phyloP scores from a whole-genome alignment of 2,797 vertebrate species.

The Leptoclinus maculatus region DNA sequence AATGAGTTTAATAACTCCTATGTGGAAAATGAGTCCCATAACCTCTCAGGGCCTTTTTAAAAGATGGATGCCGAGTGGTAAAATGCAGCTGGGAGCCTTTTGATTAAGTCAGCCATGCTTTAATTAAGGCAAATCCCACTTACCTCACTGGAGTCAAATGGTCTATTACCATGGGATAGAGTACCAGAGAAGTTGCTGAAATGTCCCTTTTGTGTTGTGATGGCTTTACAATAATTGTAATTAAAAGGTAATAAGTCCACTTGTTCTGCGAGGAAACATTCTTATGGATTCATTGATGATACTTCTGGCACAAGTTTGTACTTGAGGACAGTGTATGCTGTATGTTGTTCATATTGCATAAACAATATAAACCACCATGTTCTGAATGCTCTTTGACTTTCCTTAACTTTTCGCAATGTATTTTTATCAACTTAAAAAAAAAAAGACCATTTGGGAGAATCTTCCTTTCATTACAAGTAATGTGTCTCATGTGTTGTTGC shows the following conservation, averaged over 20 bases:
- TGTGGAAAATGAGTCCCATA: constrained; percentile 44
- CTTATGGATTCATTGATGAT: constrained; percentile 18
- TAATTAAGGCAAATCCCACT: constrained; percentile 65
- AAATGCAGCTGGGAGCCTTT: constrained; percentile 54
- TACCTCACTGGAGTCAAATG: constrained; percentile 51
- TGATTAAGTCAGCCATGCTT: constrained; percentile 58
- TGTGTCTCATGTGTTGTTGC: constrained; percentile 21
- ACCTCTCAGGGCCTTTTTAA: constrained; percentile 39
- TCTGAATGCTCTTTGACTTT: constrained; percentile 1
- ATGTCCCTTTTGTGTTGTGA: constrained; percentile 41
- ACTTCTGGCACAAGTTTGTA: constrained; percentile 21
- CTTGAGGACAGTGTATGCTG: not conserved
- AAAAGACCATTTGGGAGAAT: not conserved
- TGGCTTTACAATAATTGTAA: constrained; percentile 39
- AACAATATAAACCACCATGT: constrained; percentile 8
- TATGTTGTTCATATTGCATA: constrained; percentile 1
- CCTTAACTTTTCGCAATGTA: constrained; percentile 10
- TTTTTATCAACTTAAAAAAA: constrained; percentile 31
- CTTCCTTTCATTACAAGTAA: constrained; percentile 29
- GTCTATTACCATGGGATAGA: constrained; percentile 43
- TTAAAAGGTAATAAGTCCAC: constrained; percentile 25
- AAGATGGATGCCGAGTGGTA: constrained; percentile 58
- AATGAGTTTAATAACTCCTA: constrained; percentile 21
- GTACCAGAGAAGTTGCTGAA: constrained; percentile 33
- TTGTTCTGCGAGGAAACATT: constrained; percentile 20